Base-by-base conservation (phyloP, 2,888 invertebrate genomes). In the Halictus quadricinctus region DNA sequence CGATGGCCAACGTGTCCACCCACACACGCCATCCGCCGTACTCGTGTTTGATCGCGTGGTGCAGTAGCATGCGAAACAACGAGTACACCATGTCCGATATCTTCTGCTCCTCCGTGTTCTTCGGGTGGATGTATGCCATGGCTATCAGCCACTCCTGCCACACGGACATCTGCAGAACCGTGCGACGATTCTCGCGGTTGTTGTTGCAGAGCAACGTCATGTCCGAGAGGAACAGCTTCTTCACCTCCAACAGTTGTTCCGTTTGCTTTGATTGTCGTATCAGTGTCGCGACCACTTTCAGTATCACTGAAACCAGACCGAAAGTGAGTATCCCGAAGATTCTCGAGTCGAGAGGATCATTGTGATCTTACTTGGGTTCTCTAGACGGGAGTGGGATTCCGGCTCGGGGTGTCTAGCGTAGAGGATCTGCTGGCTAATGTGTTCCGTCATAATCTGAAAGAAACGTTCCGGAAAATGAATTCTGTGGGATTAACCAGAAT, bases 61-160 rank as follows among this genome's bases (percentile, higher is more conserved):
- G 99, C 72, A 99, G 95, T 85, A 99, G 95, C 98, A 99, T 99
- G 25, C 99, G 96, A 95, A 99, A 99, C 90, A 99, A 95, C 0
- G 99, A 98, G 95, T 99, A 99, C 64, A 99, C 99, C 98, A 99
- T 98, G 94, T 99, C 99, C 0, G 99, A 98, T 79, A 99, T 97
- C 95, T 99, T 98, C 94, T 99, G 98, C 93, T 99, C 99, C 93
- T 99, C 99, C 0, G 97, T 97, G 91, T 97, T 98, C 95, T 98
- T 98, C 0, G 99, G 99, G 95, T 99, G 99, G 88, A 99, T 99
- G 95, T 99, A 99, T 46, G 99, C 98, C 97, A 99, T 97, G 8
- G 99, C 99, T 91, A 99, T 99, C 18, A 99, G 96, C 99, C 99
- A 99, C 93, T 99, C 99, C 95, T 98, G 98, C 99, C 99, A 99